These are phyloP conservation scores for Porites cylindrica DNA, from an alignment of 92 coral and sea anemone genomes.

Conservation along the genomic window DNA sequence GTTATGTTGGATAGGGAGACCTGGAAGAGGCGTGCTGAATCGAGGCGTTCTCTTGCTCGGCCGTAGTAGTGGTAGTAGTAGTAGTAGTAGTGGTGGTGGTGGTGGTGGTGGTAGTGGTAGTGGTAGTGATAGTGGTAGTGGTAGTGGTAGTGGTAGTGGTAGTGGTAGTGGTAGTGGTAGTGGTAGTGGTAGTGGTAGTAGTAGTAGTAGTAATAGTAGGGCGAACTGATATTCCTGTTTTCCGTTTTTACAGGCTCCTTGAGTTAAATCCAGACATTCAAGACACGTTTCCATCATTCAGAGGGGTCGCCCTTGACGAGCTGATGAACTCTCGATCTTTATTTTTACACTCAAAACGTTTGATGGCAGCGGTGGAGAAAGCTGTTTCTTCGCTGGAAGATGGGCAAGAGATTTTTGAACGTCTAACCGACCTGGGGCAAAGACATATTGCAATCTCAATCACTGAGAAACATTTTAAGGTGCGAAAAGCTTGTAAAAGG, in stretches of 20 bases:
- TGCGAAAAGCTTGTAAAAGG: slow-evolving; percentile 1
- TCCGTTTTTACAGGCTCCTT: slow-evolving; percentile 51
- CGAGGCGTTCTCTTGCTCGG: no score
- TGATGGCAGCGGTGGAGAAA: slow-evolving; percentile 71
- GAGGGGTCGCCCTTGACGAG: slow-evolving; percentile 75
- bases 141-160: no score
- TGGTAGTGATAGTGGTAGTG: no score
- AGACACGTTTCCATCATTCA: slow-evolving; percentile 78
- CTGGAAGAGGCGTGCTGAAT: no score
- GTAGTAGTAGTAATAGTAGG: no score
- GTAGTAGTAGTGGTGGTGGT: no score
- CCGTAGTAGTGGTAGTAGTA: no score
- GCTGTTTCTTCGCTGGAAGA: slow-evolving; percentile 70
- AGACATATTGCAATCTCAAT: slow-evolving; percentile 70
- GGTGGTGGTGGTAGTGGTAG: no score
- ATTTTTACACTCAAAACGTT: slow-evolving; percentile 77
- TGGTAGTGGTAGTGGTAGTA: no score
- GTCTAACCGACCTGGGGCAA: slow-evolving; percentile 65
- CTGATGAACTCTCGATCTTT: slow-evolving; percentile 80
- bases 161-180: no score
- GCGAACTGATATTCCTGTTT: no score
- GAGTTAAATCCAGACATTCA: slow-evolving; percentile 76
- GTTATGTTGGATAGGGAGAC: no score
- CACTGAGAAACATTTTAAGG: slow-evolving; percentile 69
- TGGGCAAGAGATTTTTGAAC: slow-evolving; percentile 49